Conservation (phyloP, 1,140 invertebrate genomes). For the Bombus waltoni region DNA sequence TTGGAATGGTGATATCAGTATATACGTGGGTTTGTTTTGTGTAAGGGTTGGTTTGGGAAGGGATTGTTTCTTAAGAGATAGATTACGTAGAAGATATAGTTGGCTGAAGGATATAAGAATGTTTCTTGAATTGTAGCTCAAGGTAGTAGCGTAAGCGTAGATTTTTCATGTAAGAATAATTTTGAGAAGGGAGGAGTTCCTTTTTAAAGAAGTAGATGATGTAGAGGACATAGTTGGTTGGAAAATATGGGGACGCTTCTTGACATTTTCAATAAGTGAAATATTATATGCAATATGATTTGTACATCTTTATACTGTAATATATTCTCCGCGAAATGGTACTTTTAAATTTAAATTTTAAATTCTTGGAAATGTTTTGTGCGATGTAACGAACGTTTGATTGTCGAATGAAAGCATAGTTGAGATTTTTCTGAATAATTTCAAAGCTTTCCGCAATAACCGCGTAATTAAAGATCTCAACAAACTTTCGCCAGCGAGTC, state of each 20-base stretch:
- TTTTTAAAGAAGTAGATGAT: not conserved
- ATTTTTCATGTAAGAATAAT: not conserved
- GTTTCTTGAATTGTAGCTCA: not conserved
- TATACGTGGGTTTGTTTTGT: not conserved
- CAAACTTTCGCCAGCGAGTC: conserved; percentile 7
- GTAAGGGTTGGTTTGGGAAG: not conserved
- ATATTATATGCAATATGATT: not conserved
- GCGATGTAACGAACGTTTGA: not conserved
- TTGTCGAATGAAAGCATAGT: too few relatives aligned
- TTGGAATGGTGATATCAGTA: not conserved
- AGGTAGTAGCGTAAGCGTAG: not conserved
- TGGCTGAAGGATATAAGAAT: not conserved
- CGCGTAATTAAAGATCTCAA: conserved; percentile 34
- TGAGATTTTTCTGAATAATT: conserved; percentile 1
- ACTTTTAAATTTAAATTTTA: not conserved
- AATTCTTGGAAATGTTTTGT: not conserved
- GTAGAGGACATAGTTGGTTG: not conserved
- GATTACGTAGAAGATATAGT: not conserved
- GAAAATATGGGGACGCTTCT: not conserved
- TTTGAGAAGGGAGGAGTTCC: not conserved
- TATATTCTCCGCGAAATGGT: not conserved
- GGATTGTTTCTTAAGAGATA: not conserved
- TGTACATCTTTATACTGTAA: not conserved
- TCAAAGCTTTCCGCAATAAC: not conserved
- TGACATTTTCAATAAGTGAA: not conserved